These are phyloP conservation scores for Takifugu flavidus DNA, from an alignment of 2,113 vertebrate genomes.

Conservation along the genomic window DNA sequence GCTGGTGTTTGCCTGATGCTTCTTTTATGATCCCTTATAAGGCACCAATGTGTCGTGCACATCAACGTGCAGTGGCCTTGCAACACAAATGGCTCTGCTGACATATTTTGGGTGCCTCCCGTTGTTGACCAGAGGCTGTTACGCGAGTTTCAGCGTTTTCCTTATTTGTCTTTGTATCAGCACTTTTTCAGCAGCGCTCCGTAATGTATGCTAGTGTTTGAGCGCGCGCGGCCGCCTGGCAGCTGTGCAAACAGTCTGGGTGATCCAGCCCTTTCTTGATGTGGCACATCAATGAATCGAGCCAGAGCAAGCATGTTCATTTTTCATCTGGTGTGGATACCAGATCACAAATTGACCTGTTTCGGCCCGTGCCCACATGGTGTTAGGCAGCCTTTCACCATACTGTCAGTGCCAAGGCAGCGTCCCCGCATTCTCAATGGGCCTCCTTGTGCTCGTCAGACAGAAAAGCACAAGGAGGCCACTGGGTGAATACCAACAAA, in stretches of 20 bases:
- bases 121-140: slow-evolving; percentile 38
- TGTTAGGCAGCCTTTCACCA: slow-evolving; percentile 20
- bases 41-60: slow-evolving; percentile 22
- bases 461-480: slow-evolving; percentile 7
- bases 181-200: slow-evolving; percentile 49
- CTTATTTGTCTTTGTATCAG: slow-evolving; percentile 55
- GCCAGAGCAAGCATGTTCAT: slow-evolving; percentile 48
- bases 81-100: slow-evolving; percentile 11
- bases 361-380: slow-evolving; percentile 19
- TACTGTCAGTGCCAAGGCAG: slow-evolving; percentile 20
- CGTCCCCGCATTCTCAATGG: slow-evolving; percentile 28
- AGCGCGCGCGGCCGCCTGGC: slow-evolving; percentile 55
- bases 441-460: slow-evolving; percentile 13
- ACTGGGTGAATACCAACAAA: too few species aligned
- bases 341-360: slow-evolving; percentile 33
- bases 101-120: slow-evolving; percentile 27
- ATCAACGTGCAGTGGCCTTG: slow-evolving; percentile 32
- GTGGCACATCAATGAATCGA: slow-evolving; percentile 57
- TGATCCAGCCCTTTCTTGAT: slow-evolving; percentile 63
- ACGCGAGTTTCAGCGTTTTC: slow-evolving; percentile 50
- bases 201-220: slow-evolving; percentile 59
- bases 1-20: slow-evolving; percentile 41
- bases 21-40: slow-evolving; percentile 51
- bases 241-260: slow-evolving; percentile 78
- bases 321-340: slow-evolving; percentile 41